A percentile compares a stretch with the other conserved stretches of the same genome.
phyloP scores from a whole-genome alignment of 2,888 invertebrate genomes.

The Sphinx pinastri region DNA sequence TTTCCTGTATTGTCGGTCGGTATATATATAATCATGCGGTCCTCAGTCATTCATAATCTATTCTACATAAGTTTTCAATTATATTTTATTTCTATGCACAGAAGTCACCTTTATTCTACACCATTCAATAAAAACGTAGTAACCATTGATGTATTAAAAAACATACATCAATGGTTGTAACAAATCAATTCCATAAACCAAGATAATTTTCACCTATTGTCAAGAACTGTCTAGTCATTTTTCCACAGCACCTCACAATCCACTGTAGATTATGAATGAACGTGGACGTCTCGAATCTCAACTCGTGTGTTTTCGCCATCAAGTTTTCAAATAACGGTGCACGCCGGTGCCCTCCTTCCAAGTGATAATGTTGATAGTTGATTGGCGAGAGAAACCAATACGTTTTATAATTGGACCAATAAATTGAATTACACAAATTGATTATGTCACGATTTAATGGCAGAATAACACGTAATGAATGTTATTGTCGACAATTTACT shows the following conservation, averaged over 20 bases:
- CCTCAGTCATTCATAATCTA: too few relatives aligned
- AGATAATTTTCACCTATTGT: neutral
- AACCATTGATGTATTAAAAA: too few relatives aligned
- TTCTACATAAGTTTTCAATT: too few relatives aligned
- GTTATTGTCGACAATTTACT: neutral
- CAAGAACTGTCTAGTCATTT: slow-evolving; percentile 1
- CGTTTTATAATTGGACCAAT: slow-evolving; percentile 57
- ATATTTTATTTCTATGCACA: too few relatives aligned
- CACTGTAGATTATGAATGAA: neutral
- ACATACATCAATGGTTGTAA: too few relatives aligned
- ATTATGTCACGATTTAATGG: slow-evolving; percentile 30
- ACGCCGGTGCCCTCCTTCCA: slow-evolving; percentile 60
- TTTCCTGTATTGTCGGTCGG: too few relatives aligned
- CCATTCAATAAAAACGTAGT: too few relatives aligned
- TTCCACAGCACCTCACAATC: neutral
- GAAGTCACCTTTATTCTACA: too few relatives aligned
- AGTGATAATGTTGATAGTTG: slow-evolving; percentile 68
- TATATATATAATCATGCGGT: too few relatives aligned
- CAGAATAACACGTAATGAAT: slow-evolving; percentile 27
- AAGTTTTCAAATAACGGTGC: slow-evolving; percentile 65
- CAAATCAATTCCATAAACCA: too few relatives aligned
- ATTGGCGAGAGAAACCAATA: slow-evolving; percentile 48
- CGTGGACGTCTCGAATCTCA: neutral
- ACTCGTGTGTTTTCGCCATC: slow-evolving; percentile 54
- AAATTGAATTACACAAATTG: slow-evolving; percentile 49